phyloP scores from a whole-genome alignment of 2,113 vertebrate species.

The Trichechus manatus region DNA sequence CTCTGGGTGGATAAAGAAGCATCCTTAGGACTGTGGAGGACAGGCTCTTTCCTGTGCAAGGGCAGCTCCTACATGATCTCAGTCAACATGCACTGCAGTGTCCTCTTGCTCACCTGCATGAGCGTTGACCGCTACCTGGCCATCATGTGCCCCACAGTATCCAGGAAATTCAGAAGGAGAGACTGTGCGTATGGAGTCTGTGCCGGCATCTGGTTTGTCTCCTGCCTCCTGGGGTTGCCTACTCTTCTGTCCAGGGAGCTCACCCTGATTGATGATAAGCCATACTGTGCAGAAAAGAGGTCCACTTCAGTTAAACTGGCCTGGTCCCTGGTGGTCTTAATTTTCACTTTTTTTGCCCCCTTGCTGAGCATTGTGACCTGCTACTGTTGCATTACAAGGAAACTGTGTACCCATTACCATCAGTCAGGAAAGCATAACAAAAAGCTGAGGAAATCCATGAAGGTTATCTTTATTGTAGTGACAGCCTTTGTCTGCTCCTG shows the following conservation, averaged over 20 bases:
- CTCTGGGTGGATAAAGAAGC: conserved; percentile 89
- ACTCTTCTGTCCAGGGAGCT: conserved; percentile 87
- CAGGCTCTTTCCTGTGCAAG: conserved; percentile 88
- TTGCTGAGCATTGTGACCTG: conserved; percentile 88
- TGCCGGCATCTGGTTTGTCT: conserved; percentile 85
- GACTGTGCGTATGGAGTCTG: conserved; percentile 79
- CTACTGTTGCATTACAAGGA: conserved; percentile 88
- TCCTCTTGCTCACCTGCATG: conserved; percentile 89
- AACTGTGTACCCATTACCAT: conserved; percentile 86
- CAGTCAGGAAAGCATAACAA: conserved; percentile 85
- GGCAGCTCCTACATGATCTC: conserved; percentile 89
- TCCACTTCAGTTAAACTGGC: conserved; percentile 65
- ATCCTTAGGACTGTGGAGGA: conserved; percentile 82
- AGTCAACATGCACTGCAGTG: conserved; percentile 90
- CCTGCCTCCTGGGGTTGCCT: conserved; percentile 87
- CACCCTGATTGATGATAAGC: conserved; percentile 69
- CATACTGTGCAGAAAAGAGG: conserved; percentile 82
- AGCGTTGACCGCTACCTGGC: conserved; percentile 89
- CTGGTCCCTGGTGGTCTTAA: conserved; percentile 80
- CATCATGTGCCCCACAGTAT: conserved; percentile 79
- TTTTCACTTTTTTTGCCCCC: conserved; percentile 88
- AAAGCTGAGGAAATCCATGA: conserved; percentile 89
- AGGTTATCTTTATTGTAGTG: conserved; percentile 86
- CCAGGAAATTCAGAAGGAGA: conserved; percentile 84
- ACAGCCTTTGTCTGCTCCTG: conserved; percentile 89